Base-by-base conservation (phyloP, 2,113 vertebrate genomes). In the Oreochromis tanganicae region DNA sequence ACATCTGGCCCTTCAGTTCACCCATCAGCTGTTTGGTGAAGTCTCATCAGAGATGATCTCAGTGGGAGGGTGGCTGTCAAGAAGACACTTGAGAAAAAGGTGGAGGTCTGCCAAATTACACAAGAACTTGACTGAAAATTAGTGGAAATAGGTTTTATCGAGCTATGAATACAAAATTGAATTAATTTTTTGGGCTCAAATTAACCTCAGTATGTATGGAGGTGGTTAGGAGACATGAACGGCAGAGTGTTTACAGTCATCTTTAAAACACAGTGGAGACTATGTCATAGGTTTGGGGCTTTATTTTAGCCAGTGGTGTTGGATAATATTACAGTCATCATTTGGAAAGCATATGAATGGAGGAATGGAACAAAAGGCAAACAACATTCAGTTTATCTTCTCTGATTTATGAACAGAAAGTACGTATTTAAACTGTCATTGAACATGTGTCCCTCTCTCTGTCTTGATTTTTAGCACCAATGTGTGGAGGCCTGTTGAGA, bases 401-500 rank as follows among this genome's bases (percentile, higher is more conserved):
- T 80, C 9, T 81, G 12, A 34, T 85, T 73, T 78, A n/a, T 52
- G 6, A 50, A 32, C 29, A 50, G 4, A 52, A 78, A 34, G 46
- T 52, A 52, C 0, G 2, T 4, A 1, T 54, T 66, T 17, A 56
- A 79, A 55, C 34, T 56, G 17, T 59, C 24, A 16, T 7, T 59
- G 4, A 87, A 19, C 80, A n/a, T 13, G 52, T 81, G 73, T 84
- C 2, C 5, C 9, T 68, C 55, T 82, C 13, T 68, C 4, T 79
- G 10, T 91, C 46, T 75, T 71, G 16, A 50, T 14, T 85, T 80
- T 7, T 93, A 99, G 98, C 99, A 12, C 97, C 98, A 8, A 99
- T 99, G 98, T 99, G 98, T 63, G 98, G 99, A 73, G 97, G 95
- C 17, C 98, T 97, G 89, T 94, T 99, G 29, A 97, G 97, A 52